A percentile compares a stretch with the other conserved stretches of the same genome.
Conservation (phyloP, 2,797 vertebrate genomes). For the Peromyscus nudipes region DNA sequence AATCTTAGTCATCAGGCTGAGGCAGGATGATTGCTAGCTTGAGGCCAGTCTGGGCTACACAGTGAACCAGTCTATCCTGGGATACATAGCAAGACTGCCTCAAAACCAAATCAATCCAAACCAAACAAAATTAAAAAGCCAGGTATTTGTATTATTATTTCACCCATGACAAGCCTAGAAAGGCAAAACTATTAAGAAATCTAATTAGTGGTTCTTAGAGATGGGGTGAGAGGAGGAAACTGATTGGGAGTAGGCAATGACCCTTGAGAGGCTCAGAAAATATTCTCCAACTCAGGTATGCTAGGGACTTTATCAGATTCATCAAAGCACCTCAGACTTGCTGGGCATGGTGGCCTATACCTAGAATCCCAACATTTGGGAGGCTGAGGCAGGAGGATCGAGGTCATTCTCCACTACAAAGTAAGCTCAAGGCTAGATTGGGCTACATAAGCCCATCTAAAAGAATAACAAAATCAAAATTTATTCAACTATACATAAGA, state of each 20-base stretch:
- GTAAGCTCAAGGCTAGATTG: not conserved
- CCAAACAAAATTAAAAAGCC: not conserved
- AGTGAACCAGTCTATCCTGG: not conserved
- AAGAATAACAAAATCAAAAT: not conserved
- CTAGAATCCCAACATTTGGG: not conserved
- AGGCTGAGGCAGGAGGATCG: not conserved
- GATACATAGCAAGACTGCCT: not conserved
- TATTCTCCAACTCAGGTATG: not conserved
- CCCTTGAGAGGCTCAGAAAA: not conserved
- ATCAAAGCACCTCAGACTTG: not conserved
- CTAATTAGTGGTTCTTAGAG: not conserved
- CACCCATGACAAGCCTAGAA: not conserved
- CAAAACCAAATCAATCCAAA: not conserved
- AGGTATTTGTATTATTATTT: not conserved
- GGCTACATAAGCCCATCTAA: not conserved
- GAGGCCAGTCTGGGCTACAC: not conserved
- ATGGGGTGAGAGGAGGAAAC: not conserved
- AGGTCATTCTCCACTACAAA: not conserved
- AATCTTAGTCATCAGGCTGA: not conserved
- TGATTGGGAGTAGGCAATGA: not conserved
- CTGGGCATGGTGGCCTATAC: not conserved
- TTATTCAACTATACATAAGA: not conserved
- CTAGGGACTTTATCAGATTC: not conserved
- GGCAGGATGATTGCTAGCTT: not conserved
- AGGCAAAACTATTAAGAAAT: constrained; percentile 1